Evolutionary conservation across 2,888 invertebrate genomes (phyloP), one percentile per base, ranked within the genome.

Genomic region (Abrostola triplasia): DNA sequence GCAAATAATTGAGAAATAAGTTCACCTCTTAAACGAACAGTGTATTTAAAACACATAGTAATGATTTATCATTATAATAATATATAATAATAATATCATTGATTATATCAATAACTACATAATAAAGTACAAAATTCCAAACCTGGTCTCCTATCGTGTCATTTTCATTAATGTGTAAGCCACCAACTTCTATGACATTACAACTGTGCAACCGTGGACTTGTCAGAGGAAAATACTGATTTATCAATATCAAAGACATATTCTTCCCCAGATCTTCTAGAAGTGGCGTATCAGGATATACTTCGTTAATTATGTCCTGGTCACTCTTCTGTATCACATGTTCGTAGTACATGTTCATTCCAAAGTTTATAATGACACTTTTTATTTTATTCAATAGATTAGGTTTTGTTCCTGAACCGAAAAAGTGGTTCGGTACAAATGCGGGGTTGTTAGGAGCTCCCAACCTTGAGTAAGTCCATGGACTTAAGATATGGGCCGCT

Each of bases 381-480:
- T 88, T 74, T 9, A 95, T 67, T 12, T 94, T 88, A 38, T 95
- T 88, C 7, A 77, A 78, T 75, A 94, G 90, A 41, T 69, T 84
- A 73, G 95, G 89, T 12, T 88, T 86, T 2, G 89, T 86, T 0
- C 87, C 85, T 70, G 87, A 92, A 0, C 92, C 91, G 42, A 93
- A 84, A 72, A 95, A 93, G 76, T 95, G 95, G 55, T 92, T 95
- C 11, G 95, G 95, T 10, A 95, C 91, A 77, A 92, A 95, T 0
- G 96, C 90, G 0, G 95, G 95, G 63, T 94, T 92, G 62, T 95
- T 94, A 0, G 95, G 95, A 63, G 95, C 90, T n/a, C 95, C 95
- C 69, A 96, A 90, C 64, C 95, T 90, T 74, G 92, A 90, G 67
- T 92, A 92, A 5, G 90, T 92, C 95, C 95, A 96, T 0, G 95